A percentile compares a stretch with the other conserved stretches of the same genome.
Conservation (phyloP, 2,113 vertebrate genomes). For the Dromas ardeola region DNA sequence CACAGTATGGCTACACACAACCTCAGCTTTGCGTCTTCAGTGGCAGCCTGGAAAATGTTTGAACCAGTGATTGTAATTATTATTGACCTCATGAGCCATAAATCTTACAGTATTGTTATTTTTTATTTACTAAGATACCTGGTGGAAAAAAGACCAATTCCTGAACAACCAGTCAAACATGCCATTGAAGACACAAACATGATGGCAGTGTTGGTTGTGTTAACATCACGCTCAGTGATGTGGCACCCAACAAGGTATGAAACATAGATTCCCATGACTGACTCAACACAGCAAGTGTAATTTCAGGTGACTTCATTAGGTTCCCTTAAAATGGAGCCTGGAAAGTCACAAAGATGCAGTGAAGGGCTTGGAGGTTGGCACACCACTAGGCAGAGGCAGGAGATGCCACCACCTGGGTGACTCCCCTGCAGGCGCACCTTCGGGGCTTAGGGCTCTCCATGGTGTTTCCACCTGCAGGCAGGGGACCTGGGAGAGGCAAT, state of each 20-base stretch:
- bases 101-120: background rate
- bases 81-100: background rate
- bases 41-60: background rate
- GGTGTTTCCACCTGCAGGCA: background rate
- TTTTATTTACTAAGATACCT: background rate
- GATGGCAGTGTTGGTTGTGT: rapidly evolving
- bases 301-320: background rate
- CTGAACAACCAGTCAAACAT: background rate
- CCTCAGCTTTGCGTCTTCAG: background rate
- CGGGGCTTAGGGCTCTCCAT: background rate
- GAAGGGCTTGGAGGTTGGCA: background rate
- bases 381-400: background rate
- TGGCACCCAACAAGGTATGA: background rate
- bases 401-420: background rate
- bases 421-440: rapidly evolving
- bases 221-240: background rate
- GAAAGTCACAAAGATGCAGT: rapidly evolving
- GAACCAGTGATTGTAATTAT: background rate
- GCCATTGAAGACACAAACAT: background rate
- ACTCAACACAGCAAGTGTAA: background rate
- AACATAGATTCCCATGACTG: background rate
- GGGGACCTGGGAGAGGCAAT: background rate
- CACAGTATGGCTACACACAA: background rate
- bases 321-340: background rate
- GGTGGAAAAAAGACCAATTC: background rate